These are phyloP conservation scores for Tryphoninae sp. DNA, from an alignment of 2,888 invertebrate species.

Conservation along the genomic window DNA sequence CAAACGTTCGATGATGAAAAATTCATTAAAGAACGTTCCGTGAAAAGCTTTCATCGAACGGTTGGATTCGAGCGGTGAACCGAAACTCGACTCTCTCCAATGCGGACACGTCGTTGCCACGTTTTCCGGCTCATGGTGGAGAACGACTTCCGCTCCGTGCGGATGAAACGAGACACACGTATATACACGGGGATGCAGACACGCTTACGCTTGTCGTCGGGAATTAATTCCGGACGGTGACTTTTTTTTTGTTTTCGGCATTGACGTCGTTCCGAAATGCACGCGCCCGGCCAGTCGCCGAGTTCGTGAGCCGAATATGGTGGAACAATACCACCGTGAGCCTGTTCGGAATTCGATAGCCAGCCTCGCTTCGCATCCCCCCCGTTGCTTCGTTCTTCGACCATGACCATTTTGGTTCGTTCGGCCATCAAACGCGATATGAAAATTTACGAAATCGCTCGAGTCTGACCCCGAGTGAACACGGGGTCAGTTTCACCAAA, in stretches of 20 bases:
- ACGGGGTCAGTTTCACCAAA: not conserved
- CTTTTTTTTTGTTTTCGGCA: slow-evolving; percentile 21
- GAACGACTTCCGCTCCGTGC: slow-evolving; percentile 47
- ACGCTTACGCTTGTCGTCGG: slow-evolving; percentile 18
- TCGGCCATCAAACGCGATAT: slow-evolving; percentile 23
- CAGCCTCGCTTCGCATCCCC: not conserved
- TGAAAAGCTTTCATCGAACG: slow-evolving; percentile 16
- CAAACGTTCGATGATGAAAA: not conserved
- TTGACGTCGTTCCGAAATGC: slow-evolving; percentile 22
- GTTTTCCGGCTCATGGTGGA: slow-evolving; percentile 48
- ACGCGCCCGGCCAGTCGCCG: slow-evolving; percentile 15
- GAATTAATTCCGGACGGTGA: slow-evolving; percentile 50
- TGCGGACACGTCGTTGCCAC: slow-evolving; percentile 40
- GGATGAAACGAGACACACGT: slow-evolving; percentile 34
- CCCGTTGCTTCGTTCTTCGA: not conserved
- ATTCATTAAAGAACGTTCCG: not conserved
- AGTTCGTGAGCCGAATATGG: slow-evolving; percentile 58
- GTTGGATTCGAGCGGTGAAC: slow-evolving; percentile 1
- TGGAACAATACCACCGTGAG: slow-evolving; percentile 38
- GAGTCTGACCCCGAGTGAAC: slow-evolving; percentile 9
- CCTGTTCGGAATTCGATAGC: slow-evolving; percentile 57
- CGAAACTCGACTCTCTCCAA: slow-evolving; percentile 19
- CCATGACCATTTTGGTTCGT: slow-evolving; percentile 38
- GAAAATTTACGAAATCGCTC: slow-evolving; percentile 43
- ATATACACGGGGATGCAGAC: not conserved